Evolutionary conservation across 1,140 invertebrate species (phyloP).

Genomic region (Scaptomyza hsui): DNA sequence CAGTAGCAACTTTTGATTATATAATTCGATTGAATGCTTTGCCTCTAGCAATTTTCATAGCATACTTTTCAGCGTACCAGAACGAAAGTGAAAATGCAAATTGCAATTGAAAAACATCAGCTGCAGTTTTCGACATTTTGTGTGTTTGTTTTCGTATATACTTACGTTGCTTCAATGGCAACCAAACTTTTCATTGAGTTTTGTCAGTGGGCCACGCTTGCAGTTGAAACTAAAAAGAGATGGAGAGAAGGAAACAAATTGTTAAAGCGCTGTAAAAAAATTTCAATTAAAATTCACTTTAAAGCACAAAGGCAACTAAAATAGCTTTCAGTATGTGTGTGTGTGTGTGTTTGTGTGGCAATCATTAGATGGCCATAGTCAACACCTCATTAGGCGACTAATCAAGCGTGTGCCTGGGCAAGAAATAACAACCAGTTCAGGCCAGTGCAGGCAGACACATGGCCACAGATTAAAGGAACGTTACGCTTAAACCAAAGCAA

Average conservation of each 20-base stretch:
- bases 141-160: slow-evolving; percentile 10
- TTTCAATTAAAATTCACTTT: slow-evolving; percentile 62
- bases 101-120: slow-evolving; percentile 14
- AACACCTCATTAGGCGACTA: slow-evolving; percentile 83
- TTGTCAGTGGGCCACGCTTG: slow-evolving; percentile 51
- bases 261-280: slow-evolving; percentile 21
- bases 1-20: slow-evolving; percentile 23
- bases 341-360: slow-evolving; percentile 32
- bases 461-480: slow-evolving; percentile 22
- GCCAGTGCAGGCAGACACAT: slow-evolving; percentile 38
- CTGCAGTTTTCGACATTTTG: slow-evolving; percentile 1
- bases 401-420: slow-evolving; percentile 73
- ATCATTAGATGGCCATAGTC: slow-evolving; percentile 76
- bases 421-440: slow-evolving; percentile 75
- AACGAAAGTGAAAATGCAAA: slow-evolving; percentile 40
- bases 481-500: slow-evolving; percentile 51
- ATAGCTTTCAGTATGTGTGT: slow-evolving; percentile 3
- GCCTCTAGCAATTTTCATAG: slow-evolving; percentile 21
- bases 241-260: not conserved
- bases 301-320: slow-evolving; percentile 26
- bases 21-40: slow-evolving; percentile 27
- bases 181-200: slow-evolving; percentile 75
- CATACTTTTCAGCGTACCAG: slow-evolving; percentile 20
- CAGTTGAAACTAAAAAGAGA: slow-evolving; percentile 21
- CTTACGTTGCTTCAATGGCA: slow-evolving; percentile 65